Evolutionary conservation across 2,888 invertebrate genomes (phyloP), one percentile per base, ranked within the genome.

Genomic region (Orthosia gothica): DNA sequence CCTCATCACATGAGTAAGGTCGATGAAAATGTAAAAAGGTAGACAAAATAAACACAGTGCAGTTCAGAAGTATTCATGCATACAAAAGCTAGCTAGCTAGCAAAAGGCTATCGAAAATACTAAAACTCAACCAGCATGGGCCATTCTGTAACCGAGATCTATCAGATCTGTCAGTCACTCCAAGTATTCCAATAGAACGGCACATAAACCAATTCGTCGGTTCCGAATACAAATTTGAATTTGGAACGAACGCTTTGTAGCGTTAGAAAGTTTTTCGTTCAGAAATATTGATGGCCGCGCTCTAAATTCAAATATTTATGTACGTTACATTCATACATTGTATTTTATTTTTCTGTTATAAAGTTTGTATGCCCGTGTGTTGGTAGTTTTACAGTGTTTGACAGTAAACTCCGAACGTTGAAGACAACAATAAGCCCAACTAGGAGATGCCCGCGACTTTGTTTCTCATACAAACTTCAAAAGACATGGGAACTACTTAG

Each of bases 151-250:
- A 11, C 40, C 58, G 13, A 15, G 40, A 55, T 64, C 45, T 64
- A 68, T 80, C 81, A 57, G 64, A 57, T 49, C 61, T 52, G 74
- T 72, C 79, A 76, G 76, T 76, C 72, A 76, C 59, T 75, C 63
- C 62, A 81, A 87, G 74, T 76, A 76, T 78, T 75, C 74, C 55
- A 74, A 83, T 80, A 63, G 62, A 86, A 76, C 55, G 58, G 52
- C 80, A 84, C 76, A 71, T 84, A 84, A 81, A 79, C 79, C 87
- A 73, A 78, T 84, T 83, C 78, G 81, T 75, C 71, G 74, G 79
- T 76, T 81, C 78, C 54, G 70, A 82, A 77, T 83, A 83, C 80
- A 76, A 84, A 86, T 88, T 86, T 79, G 79, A 86, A 86, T 86
- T 82, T 65, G 67, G 76, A 84, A 80, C 82, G 79, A 84, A 88